Percentiles rank a stretch among this genome's conserved stretches.
These are phyloP conservation scores for Cebus imitator DNA, from an alignment of 2,113 vertebrate species.

Conservation along the genomic window DNA sequence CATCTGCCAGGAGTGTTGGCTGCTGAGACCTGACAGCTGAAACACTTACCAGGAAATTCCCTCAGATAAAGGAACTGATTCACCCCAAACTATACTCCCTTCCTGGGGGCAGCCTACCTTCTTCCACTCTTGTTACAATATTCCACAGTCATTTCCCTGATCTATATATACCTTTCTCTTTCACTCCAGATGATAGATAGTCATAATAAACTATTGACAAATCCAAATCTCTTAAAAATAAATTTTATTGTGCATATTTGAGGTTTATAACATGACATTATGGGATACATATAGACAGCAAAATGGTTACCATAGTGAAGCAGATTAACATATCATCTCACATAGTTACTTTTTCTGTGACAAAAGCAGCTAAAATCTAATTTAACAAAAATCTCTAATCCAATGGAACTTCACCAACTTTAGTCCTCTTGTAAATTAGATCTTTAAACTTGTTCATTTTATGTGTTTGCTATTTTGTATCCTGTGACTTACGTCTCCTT, in stretches of 20 bases:
- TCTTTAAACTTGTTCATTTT: not conserved
- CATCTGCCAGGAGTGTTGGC: not conserved
- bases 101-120: not conserved
- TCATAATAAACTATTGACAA: too few species aligned
- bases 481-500: not conserved
- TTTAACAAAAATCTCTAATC: not conserved
- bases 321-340: not conserved
- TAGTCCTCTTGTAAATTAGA: not conserved
- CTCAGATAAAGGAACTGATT: not conserved
- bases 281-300: not conserved
- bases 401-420: not conserved
- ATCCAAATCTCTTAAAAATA: not conserved
- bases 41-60: not conserved
- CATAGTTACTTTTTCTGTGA: not conserved
- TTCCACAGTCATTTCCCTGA: too few species aligned
- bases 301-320: not conserved
- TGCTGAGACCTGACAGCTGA: not conserved
- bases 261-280: not conserved
- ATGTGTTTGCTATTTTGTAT: not conserved
- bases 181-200: too few species aligned
- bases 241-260: not conserved
- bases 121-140: not conserved
- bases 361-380: not conserved
- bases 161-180: too few species aligned
- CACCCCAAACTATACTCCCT: not conserved